Percentiles rank a stretch among this genome's conserved stretches.
Evolutionary conservation across 1,140 invertebrate genomes (phyloP).

Genomic region (Aphaenogaster floridana): DNA sequence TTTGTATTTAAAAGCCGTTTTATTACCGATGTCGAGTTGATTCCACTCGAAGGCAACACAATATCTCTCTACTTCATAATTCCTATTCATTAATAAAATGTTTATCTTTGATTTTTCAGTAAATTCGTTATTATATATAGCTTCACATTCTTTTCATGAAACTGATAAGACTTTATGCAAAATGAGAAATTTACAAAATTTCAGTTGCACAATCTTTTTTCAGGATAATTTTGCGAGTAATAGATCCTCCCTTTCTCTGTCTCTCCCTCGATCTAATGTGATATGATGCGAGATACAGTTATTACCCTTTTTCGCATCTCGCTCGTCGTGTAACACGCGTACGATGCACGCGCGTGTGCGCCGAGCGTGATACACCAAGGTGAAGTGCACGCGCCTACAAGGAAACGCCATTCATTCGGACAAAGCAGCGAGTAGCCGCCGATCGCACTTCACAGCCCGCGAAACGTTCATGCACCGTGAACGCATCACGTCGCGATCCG

Average conservation of each 20-base stretch:
- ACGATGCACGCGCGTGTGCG: not conserved
- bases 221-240: not conserved
- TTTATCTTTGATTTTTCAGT: not conserved
- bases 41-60: no score
- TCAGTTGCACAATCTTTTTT: not conserved
- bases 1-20: no score
- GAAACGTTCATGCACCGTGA: conserved; percentile 68
- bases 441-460: conserved; percentile 62
- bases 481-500: conserved; percentile 52
- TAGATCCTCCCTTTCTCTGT: not conserved
- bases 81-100: not conserved
- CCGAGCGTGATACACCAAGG: conserved; percentile 58
- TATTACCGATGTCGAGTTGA: no score
- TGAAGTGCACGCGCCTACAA: conserved; percentile 62
- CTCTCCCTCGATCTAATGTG: not conserved
- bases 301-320: not conserved
- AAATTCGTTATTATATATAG: not conserved
- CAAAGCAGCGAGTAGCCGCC: conserved; percentile 69
- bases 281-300: conserved; percentile 18
- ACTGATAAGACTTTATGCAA: not conserved
- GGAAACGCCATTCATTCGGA: conserved; percentile 49
- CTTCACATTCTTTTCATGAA: not conserved
- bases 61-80: no score
- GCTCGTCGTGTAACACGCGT: not conserved
- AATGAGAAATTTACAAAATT: not conserved